Evolutionary conservation across 1,140 invertebrate species (phyloP).

Genomic region (Elysia chlorotica): DNA sequence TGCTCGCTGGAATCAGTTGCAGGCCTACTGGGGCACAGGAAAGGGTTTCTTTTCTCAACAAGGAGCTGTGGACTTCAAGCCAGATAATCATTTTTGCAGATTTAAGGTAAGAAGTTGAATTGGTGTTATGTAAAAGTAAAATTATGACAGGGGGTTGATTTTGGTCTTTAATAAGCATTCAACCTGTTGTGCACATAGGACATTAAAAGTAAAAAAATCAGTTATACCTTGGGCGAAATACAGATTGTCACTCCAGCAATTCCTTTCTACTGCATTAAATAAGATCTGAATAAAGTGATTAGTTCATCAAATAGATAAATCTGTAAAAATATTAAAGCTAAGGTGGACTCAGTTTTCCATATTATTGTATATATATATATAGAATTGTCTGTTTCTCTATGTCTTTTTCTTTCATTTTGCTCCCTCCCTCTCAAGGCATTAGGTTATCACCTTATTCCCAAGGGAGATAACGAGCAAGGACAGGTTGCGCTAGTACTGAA

Average conservation of each 20-base stretch:
- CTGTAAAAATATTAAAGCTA: too few species aligned
- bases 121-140: neutral
- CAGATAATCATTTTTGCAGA: constrained; percentile 87
- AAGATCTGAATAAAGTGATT: too few species aligned
- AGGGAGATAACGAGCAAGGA: constrained; percentile 83
- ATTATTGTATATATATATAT: neutral
- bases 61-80: constrained; percentile 75
- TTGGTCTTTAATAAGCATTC: too few species aligned
- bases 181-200: too few species aligned
- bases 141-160: too few species aligned
- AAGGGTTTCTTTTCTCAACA: constrained; percentile 64
- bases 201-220: too few species aligned
- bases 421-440: too few species aligned
- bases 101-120: constrained; percentile 72
- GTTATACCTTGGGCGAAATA: too few species aligned
- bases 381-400: constrained; percentile 1
- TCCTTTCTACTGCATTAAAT: too few species aligned
- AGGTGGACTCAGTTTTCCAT: too few species aligned
- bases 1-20: constrained; percentile 91
- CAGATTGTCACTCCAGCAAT: too few species aligned
- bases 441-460: constrained; percentile 83
- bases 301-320: too few species aligned
- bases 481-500: constrained; percentile 82
- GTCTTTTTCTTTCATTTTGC: neutral
- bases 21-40: constrained; percentile 90